phyloP scores from a whole-genome alignment of 2,113 vertebrate genomes.

The Oryzias melastigma region DNA sequence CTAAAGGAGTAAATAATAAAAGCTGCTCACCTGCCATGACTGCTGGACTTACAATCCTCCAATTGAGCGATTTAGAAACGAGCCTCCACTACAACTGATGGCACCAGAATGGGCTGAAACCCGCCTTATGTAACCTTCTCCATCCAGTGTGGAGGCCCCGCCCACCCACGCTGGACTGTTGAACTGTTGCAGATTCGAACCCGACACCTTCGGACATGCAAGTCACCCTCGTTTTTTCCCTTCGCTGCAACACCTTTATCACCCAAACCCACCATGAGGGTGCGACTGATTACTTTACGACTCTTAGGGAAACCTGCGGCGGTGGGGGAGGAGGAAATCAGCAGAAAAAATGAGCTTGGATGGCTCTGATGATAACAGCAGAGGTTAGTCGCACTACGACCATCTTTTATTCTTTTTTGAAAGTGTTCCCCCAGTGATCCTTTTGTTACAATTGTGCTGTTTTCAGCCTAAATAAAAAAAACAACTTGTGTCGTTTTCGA shows the following conservation, averaged over 20 bases:
- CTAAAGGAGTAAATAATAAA: no score
- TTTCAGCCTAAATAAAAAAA: no score
- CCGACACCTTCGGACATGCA: background rate
- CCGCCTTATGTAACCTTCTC: slow-evolving; percentile 39
- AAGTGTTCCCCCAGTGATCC: no score
- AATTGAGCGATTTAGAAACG: slow-evolving; percentile 15
- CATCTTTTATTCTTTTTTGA: no score
- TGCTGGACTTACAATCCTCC: slow-evolving; percentile 17
- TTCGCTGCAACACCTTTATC: slow-evolving; percentile 20
- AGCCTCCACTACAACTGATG: background rate
- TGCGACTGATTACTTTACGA: slow-evolving; percentile 25
- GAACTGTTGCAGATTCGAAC: background rate
- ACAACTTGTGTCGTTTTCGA: no score
- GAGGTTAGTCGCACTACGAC: no score
- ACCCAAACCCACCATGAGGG: background rate
- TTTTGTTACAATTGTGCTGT: no score
- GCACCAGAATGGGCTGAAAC: background rate
- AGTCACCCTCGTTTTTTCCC: background rate
- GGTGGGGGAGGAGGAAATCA: no score
- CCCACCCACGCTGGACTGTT: slow-evolving; percentile 41
- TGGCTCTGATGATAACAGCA: no score
- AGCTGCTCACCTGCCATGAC: slow-evolving; percentile 69
- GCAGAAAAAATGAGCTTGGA: no score
- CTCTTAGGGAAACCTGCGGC: background rate
- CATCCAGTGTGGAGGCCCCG: background rate